Conservation (phyloP, 2,888 invertebrate species). For the Tinea trinotella region DNA sequence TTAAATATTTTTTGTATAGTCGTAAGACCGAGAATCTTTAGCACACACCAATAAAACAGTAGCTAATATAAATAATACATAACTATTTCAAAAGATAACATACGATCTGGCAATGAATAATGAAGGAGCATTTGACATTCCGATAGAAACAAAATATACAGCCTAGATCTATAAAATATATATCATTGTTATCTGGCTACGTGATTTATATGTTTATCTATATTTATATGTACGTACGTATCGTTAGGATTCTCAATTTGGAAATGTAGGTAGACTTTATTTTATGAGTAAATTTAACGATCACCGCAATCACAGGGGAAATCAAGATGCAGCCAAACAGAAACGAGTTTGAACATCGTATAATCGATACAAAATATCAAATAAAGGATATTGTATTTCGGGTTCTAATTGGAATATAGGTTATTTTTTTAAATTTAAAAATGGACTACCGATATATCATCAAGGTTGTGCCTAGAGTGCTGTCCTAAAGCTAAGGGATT, state of each 20-base stretch:
- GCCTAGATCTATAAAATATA: background rate
- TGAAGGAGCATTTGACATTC: background rate
- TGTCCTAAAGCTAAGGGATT: too few relatives aligned
- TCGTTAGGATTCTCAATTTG: conserved; percentile 1
- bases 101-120: conserved; percentile 3
- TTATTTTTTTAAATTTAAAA: too few relatives aligned
- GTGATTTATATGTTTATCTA: background rate
- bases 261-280: conserved; percentile 13
- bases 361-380: background rate
- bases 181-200: background rate
- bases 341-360: background rate
- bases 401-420: too few relatives aligned
- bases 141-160: background rate
- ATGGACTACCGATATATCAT: too few relatives aligned
- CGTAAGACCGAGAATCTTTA: too few relatives aligned
- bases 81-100: background rate
- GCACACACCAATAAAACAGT: too few relatives aligned
- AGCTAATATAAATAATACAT: too few relatives aligned
- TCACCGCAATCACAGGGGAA: conserved; percentile 15
- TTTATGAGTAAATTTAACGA: conserved; percentile 15
- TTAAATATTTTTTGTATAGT: too few relatives aligned
- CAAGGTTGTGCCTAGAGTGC: too few relatives aligned
- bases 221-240: background rate
- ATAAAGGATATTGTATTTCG: too few relatives aligned
- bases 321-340: conserved; percentile 15